Evolutionary conservation across 2,797 vertebrate genomes (phyloP), one percentile per base, ranked within the genome.

Genomic region (Acipenser ruthenus): DNA sequence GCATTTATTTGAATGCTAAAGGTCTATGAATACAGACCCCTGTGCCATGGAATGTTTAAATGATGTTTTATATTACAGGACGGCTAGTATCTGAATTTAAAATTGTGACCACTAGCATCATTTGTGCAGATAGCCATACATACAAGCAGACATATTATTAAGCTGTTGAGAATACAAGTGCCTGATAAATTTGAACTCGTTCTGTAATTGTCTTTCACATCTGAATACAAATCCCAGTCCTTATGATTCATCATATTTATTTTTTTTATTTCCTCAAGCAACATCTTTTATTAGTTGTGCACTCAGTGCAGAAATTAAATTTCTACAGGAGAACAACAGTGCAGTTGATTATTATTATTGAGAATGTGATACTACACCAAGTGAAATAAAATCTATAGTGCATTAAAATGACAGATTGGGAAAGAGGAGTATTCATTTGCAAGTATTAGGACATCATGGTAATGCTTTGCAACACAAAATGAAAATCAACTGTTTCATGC

Each of bases 371-470:
- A 93, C 88, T 89, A 91, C 92, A 92, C 88, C 84, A 83, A 91
- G 86, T 93, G 91, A 95, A 95, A 94, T 94, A 93, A 96, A 97
- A 96, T 95, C 93, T 94, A 96, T 96, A 97, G 91, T 91, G 91
- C 93, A 96, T 95, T 97, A 97, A 95, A 95, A 94, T 96, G 93
- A 96, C 92, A 95, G 93, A 97, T 94, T 94, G 94, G 90, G 90
- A 88, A 85, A 90, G 90, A 84, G 90, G 88, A 86, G 87, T 91
- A 91, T 93, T 96, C 93, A 96, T 96, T 97, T 97, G 94, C 94
- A 96, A 95, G 93, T 94, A 93, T 95, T 94, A 95, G 94, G 94
- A 94, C 93, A 95, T 95, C 92, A 95, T 89, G 84, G 91, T 93
- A 93, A 94, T 93, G 93, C 89, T 90, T 92, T 82, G 90, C 92